These are phyloP conservation scores for Gambusia yucatana DNA, from an alignment of 2,797 vertebrate species.

Conservation along the genomic window DNA sequence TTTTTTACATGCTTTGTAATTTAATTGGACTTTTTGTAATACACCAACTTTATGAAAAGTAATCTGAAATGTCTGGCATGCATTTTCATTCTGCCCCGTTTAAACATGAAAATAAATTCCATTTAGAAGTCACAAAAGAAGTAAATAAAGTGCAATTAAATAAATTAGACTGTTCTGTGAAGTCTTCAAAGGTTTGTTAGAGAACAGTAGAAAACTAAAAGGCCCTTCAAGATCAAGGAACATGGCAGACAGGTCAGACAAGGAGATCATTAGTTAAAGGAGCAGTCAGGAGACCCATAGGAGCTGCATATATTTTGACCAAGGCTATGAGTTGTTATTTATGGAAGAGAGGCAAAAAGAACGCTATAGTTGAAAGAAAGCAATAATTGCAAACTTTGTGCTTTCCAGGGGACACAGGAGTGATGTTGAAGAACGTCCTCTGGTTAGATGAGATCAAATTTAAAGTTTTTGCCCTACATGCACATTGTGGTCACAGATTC, in stretches of 20 bases:
- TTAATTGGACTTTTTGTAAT: background rate
- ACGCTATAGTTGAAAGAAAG: background rate
- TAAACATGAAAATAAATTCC: background rate
- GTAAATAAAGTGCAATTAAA: background rate
- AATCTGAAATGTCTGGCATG: background rate
- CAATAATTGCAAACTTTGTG: background rate
- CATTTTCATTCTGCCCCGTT: background rate
- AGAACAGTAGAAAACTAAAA: background rate
- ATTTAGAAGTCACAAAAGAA: background rate
- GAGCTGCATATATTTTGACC: background rate
- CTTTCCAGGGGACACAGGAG: background rate
- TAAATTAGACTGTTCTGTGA: background rate
- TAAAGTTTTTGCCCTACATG: background rate
- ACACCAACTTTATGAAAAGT: background rate
- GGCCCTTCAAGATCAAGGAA: background rate
- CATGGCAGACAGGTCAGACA: background rate
- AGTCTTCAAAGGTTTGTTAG: background rate
- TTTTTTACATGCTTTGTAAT: background rate
- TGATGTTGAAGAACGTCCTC: background rate
- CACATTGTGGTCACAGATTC: background rate
- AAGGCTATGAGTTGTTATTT: background rate
- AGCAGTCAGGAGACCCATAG: background rate
- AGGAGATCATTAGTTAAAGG: background rate
- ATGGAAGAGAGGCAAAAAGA: background rate
- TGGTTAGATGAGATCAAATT: background rate